Percentiles rank a stretch among this genome's conserved stretches.
These are phyloP conservation scores for Hydrocynus forskahlii DNA, from an alignment of 2,797 vertebrate genomes.

Conservation along the genomic window DNA sequence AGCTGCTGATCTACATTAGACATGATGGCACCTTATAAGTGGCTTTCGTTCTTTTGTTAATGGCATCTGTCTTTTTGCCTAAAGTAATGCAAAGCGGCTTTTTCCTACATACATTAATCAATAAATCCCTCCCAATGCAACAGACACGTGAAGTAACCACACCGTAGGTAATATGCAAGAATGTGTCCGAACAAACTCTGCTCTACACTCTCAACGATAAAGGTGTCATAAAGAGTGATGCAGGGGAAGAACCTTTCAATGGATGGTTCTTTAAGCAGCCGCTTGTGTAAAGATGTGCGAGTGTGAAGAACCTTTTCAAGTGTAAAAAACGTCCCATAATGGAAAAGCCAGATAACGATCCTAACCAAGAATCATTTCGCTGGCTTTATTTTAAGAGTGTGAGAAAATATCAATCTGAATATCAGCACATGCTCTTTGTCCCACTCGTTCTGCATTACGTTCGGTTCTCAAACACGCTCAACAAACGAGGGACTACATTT, in stretches of 20 bases:
- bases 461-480: slow-evolving; percentile 40
- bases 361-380: too few species aligned
- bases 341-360: neutral
- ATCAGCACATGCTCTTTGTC: slow-evolving; percentile 38
- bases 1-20: neutral
- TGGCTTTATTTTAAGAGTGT: neutral
- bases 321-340: neutral
- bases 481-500: slow-evolving; percentile 40
- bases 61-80: slow-evolving; percentile 38
- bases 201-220: neutral
- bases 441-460: slow-evolving; percentile 31
- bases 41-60: slow-evolving; percentile 38
- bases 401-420: slow-evolving; percentile 30
- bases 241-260: neutral
- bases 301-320: too few species aligned
- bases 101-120: slow-evolving; percentile 40
- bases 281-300: neutral
- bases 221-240: neutral
- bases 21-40: slow-evolving; percentile 9
- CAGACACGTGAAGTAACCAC: too few species aligned
- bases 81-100: slow-evolving; percentile 43
- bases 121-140: neutral
- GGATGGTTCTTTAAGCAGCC: too few species aligned
- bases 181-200: neutral
- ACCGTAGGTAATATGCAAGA: neutral